Conservation (phyloP, 2,797 vertebrate species). For the Enteromius radiatus region DNA sequence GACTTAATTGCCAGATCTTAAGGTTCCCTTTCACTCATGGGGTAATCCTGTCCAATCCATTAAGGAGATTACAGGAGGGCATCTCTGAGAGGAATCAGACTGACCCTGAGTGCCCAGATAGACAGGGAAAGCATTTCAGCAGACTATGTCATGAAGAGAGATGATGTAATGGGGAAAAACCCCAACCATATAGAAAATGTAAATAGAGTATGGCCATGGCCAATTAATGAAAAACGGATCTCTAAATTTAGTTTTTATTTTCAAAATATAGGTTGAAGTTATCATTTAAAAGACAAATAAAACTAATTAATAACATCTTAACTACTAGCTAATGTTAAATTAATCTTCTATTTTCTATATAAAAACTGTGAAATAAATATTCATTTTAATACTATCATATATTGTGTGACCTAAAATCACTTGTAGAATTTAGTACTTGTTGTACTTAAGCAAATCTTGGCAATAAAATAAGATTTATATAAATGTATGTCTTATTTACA, state of each 20-base stretch:
- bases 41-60: conserved; percentile 69
- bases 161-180: not conserved
- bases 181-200: not conserved
- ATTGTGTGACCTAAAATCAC: not conserved
- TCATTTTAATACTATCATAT: no score
- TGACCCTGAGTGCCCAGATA: conserved; percentile 1
- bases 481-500: not conserved
- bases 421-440: not conserved
- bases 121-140: conserved; percentile 59
- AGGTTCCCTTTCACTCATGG: conserved; percentile 38
- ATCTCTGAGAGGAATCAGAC: conserved; percentile 46
- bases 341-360: no score
- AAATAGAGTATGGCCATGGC: not conserved
- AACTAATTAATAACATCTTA: not conserved
- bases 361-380: no score
- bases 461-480: not conserved
- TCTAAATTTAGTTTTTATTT: not conserved
- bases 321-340: not conserved
- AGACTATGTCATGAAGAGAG: not conserved
- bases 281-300: not conserved
- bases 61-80: conserved; percentile 67
- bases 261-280: not conserved
- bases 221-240: not conserved
- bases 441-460: not conserved
- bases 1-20: conserved; percentile 40